These are phyloP conservation scores for Sylvilagus floridanus DNA, from an alignment of 2,797 vertebrate genomes.

Conservation along the genomic window DNA sequence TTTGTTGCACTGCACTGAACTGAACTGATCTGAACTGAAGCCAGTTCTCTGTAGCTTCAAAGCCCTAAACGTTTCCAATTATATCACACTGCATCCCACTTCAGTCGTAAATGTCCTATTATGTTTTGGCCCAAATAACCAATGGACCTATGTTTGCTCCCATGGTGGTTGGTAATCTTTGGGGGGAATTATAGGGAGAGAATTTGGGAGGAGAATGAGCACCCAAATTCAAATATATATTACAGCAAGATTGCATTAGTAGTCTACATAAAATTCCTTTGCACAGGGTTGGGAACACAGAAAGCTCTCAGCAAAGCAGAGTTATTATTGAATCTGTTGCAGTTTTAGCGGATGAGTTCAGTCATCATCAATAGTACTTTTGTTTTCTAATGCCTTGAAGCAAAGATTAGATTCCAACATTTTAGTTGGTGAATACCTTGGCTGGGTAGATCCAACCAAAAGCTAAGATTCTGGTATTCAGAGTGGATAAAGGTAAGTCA, in stretches of 20 bases:
- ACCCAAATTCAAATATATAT: constrained; percentile 62
- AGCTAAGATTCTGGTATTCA: background rate
- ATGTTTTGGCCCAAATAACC: constrained; percentile 68
- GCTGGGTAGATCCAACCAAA: background rate
- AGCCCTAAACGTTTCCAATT: constrained; percentile 42
- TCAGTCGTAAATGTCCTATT: constrained; percentile 59
- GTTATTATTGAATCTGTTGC: constrained; percentile 32
- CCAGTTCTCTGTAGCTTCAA: constrained; percentile 67
- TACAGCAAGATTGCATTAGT: constrained; percentile 20
- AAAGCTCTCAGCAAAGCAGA: constrained; percentile 18
- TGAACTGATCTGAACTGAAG: constrained; percentile 49
- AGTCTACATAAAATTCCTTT: constrained; percentile 59
- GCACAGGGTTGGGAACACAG: constrained; percentile 8
- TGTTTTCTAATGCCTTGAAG: constrained; percentile 43
- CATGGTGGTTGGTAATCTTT: constrained; percentile 47
- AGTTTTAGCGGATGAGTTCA: constrained; percentile 51
- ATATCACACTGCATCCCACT: constrained; percentile 29
- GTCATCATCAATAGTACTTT: constrained; percentile 48
- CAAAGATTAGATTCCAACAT: constrained; percentile 6
- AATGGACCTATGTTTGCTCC: constrained; percentile 46
- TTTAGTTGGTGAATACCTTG: constrained; percentile 32
- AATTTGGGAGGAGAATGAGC: constrained; percentile 25
- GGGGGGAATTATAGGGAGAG: constrained; percentile 46
- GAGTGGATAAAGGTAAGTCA: background rate
- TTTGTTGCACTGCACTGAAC: constrained; percentile 36